phyloP scores from a whole-genome alignment of 2,113 vertebrate genomes.

The Aleadryas rufinucha region DNA sequence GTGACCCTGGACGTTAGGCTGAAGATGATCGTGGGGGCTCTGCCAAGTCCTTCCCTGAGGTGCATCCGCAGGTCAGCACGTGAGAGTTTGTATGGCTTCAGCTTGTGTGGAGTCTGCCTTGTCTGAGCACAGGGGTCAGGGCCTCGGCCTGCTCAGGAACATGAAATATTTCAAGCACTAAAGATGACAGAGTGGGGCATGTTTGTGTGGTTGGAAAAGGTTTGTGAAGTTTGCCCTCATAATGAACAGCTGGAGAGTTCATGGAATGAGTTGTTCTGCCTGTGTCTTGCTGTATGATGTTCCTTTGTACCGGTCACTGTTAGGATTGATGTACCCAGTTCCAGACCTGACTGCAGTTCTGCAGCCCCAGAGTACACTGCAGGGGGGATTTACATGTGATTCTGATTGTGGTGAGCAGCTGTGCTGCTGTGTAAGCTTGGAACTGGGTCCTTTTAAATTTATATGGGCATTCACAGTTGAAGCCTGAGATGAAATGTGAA shows the following conservation, averaged over 20 bases:
- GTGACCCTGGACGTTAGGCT: neutral
- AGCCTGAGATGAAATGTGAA: neutral
- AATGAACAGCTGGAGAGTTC: neutral
- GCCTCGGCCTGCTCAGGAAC: neutral
- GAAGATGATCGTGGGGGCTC: conserved; percentile 12
- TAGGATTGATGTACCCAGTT: neutral
- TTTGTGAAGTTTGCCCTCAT: neutral
- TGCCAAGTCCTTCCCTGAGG: conserved; percentile 17
- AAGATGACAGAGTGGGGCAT: neutral
- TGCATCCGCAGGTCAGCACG: neutral
- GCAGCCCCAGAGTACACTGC: neutral
- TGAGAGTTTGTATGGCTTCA: neutral
- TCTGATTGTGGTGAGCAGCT: neutral
- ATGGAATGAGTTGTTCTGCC: neutral
- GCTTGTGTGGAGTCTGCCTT: conserved; percentile 2
- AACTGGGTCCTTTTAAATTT: neutral
- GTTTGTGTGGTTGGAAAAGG: neutral
- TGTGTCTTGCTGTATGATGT: neutral
- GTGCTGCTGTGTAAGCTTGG: neutral
- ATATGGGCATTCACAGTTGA: neutral
- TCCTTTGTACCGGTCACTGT: neutral
- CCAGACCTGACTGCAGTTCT: neutral
- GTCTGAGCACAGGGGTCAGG: neutral
- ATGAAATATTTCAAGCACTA: neutral
- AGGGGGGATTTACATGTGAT: neutral